Conservation (phyloP, 2,113 vertebrate species). For the Tretioscincus oriximinensis region DNA sequence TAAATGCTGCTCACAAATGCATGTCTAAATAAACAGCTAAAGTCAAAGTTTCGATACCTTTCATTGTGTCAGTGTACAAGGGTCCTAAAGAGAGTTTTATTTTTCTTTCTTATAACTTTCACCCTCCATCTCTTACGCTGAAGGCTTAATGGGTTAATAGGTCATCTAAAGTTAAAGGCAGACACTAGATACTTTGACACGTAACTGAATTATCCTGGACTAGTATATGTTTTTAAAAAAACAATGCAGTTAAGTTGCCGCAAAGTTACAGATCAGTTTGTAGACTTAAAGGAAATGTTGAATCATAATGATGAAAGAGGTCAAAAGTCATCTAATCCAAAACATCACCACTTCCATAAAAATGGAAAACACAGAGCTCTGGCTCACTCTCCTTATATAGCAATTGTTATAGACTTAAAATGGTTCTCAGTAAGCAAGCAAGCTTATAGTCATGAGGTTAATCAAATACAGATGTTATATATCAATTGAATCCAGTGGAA, state of each 20-base stretch:
- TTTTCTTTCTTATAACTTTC: not conserved
- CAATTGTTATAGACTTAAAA: not conserved
- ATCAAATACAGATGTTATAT: not conserved
- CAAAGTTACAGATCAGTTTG: not conserved
- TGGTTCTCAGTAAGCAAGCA: not conserved
- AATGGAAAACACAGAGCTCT: not conserved
- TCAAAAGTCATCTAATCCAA: conserved; percentile 3
- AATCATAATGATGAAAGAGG: not conserved
- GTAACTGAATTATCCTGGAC: not conserved
- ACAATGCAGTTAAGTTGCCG: not conserved
- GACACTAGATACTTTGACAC: not conserved
- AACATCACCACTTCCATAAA: not conserved
- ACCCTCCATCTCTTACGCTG: not conserved
- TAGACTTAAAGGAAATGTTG: not conserved
- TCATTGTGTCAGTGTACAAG: conserved; percentile 40
- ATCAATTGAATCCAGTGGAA: not conserved
- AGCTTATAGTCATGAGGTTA: not conserved
- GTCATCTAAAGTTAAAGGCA: not conserved
- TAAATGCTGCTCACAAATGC: conserved; percentile 52
- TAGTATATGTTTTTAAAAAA: not conserved
- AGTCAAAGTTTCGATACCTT: conserved; percentile 54
- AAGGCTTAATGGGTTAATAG: not conserved
- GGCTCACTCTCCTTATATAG: not conserved
- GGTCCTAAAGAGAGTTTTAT: not conserved
- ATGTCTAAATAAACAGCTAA: conserved; percentile 55